Evolutionary conservation across 2,797 vertebrate species (phyloP).

Genomic region (Mus minutoides): DNA sequence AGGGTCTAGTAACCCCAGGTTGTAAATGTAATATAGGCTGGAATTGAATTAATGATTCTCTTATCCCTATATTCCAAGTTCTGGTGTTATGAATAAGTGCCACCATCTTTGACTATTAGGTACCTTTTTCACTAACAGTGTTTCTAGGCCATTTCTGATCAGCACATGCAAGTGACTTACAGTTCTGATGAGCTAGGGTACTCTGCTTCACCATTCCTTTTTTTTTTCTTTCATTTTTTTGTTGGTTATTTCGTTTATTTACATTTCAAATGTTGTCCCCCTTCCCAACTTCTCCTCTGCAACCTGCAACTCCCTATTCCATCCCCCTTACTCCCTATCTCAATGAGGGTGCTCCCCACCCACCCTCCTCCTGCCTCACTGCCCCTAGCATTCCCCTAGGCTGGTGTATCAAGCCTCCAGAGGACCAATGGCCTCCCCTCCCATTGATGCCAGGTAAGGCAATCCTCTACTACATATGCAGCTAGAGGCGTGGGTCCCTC

Average conservation of each 20-base stretch:
- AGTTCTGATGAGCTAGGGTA: background rate
- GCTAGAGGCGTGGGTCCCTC: background rate
- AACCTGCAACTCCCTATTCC: background rate
- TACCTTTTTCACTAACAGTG: slow-evolving; percentile 35
- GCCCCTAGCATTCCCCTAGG: background rate
- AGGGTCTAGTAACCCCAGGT: too few species aligned
- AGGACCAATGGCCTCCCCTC: background rate
- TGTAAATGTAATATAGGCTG: background rate
- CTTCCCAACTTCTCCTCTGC: background rate
- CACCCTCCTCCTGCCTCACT: background rate
- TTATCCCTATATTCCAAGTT: background rate
- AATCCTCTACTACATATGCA: background rate
- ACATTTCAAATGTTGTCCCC: background rate
- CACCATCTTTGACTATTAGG: background rate
- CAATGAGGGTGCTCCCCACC: background rate
- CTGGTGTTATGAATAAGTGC: background rate
- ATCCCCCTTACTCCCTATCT: background rate
- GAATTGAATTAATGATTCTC: background rate
- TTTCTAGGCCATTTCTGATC: slow-evolving; percentile 28
- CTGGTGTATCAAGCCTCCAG: background rate
- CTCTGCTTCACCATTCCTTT: background rate
- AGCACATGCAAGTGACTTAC: slow-evolving; percentile 48
- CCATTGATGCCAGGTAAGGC: background rate
- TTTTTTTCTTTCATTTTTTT: background rate
- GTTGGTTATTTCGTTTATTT: background rate